Conservation (phyloP, 2,113 vertebrate species). For the Progne subis region DNA sequence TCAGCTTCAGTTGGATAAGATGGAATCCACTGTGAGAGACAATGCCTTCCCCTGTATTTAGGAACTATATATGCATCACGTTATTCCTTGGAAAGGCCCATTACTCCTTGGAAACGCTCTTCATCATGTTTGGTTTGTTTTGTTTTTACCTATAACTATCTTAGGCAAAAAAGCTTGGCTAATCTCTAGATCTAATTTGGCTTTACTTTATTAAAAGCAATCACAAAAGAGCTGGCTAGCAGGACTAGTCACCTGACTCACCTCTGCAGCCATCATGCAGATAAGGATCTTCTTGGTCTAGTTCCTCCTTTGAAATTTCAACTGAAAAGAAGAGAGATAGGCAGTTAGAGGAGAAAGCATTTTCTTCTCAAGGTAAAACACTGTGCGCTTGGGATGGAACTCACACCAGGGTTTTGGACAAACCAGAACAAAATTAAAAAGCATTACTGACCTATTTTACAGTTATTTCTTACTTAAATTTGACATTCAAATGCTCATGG, state of each 20-base stretch:
- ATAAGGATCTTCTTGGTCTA: conserved; percentile 80
- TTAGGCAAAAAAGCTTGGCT: neutral
- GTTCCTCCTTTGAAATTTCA: conserved; percentile 58
- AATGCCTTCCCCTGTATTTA: neutral
- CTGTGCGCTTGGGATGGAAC: neutral
- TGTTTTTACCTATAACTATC: neutral
- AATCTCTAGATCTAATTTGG: neutral
- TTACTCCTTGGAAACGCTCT: neutral
- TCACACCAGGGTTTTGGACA: neutral
- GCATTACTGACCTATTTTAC: neutral
- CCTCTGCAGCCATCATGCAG: conserved; percentile 84
- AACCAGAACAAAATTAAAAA: conserved; percentile 14
- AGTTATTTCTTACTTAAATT: conserved; percentile 17
- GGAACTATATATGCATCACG: neutral
- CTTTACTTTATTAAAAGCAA: neutral
- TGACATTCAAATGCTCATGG: neutral
- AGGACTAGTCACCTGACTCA: conserved; percentile 54
- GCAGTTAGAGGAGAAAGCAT: neutral
- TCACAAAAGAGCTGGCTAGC: neutral
- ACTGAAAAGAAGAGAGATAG: conserved; percentile 14
- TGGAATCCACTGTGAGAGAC: neutral
- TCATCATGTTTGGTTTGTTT: neutral
- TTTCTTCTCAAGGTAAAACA: neutral
- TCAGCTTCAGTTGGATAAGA: neutral
- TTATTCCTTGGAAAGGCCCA: neutral